Conservation (phyloP, 1,140 invertebrate genomes). For the Neodiprion lecontei region DNA sequence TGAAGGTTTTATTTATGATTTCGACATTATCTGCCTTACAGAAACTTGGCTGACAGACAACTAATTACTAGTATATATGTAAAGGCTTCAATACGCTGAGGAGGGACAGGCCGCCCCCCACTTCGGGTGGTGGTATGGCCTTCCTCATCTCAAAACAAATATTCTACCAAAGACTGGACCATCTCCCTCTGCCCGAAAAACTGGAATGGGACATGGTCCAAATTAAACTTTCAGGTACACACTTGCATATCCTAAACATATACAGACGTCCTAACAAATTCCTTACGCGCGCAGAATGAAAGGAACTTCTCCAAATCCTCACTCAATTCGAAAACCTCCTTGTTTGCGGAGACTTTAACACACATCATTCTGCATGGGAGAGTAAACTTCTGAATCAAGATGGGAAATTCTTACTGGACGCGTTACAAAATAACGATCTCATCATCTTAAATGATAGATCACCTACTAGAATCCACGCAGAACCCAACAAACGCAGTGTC, state of each 20-base stretch:
- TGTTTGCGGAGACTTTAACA: constrained; percentile 29
- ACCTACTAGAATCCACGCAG: neutral
- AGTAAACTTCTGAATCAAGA: neutral
- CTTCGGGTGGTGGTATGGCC: constrained; percentile 16
- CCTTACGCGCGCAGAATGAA: neutral
- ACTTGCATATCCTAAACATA: neutral
- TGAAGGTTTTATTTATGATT: constrained; percentile 6
- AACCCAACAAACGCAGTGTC: neutral
- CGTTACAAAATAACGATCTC: neutral
- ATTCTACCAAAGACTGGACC: neutral
- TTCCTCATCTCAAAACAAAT: constrained; percentile 22
- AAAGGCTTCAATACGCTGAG: constrained; percentile 24
- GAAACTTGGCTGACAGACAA: constrained; percentile 20
- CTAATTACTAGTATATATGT: neutral
- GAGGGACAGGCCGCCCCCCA: constrained; percentile 8
- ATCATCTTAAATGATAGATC: neutral
- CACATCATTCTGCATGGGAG: constrained; percentile 24
- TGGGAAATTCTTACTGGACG: neutral
- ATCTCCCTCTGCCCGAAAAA: neutral
- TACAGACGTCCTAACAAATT: constrained; percentile 8
- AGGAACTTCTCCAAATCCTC: neutral
- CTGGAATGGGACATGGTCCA: constrained; percentile 14
- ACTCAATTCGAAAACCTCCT: neutral
- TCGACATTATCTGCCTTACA: constrained; percentile 21
- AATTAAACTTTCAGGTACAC: neutral